Evolutionary conservation across 2,888 invertebrate species (phyloP).

Genomic region (Peribatodes rhomboidaria): DNA sequence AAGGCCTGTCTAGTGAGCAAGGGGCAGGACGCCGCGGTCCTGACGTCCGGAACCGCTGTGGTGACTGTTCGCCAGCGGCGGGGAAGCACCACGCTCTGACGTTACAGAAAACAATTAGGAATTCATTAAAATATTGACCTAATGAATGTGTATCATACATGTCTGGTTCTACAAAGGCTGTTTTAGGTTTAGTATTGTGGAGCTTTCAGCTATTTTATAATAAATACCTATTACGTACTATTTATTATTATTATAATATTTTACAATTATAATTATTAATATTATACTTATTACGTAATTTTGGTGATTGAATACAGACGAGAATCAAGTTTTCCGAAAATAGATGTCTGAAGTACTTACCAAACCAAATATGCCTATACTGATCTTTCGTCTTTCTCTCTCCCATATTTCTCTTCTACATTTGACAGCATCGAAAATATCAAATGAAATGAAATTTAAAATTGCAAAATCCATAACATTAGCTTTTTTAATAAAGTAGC

Average conservation of each 20-base stretch:
- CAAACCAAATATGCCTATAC: background rate
- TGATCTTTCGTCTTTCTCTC: too few species aligned
- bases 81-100: constrained; percentile 92
- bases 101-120: constrained; percentile 32
- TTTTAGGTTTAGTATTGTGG: too few species aligned
- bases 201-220: too few species aligned
- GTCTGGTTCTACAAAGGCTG: too few species aligned
- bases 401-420: too few species aligned
- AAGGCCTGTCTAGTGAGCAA: constrained; percentile 87
- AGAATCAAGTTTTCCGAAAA: background rate
- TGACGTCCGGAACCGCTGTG: constrained; percentile 86
- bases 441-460: background rate
- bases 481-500: background rate
- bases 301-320: background rate
- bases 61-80: constrained; percentile 93
- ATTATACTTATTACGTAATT: background rate
- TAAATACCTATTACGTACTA: background rate
- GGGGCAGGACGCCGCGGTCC: constrained; percentile 82
- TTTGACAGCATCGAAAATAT: too few species aligned
- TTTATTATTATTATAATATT: too few species aligned
- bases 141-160: too few species aligned
- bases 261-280: too few species aligned
- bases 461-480: constrained; percentile 10
- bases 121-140: too few species aligned
- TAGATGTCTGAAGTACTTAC: background rate